phyloP scores from a whole-genome alignment of 2,797 vertebrate species.

The Notolepis coatsorum region DNA sequence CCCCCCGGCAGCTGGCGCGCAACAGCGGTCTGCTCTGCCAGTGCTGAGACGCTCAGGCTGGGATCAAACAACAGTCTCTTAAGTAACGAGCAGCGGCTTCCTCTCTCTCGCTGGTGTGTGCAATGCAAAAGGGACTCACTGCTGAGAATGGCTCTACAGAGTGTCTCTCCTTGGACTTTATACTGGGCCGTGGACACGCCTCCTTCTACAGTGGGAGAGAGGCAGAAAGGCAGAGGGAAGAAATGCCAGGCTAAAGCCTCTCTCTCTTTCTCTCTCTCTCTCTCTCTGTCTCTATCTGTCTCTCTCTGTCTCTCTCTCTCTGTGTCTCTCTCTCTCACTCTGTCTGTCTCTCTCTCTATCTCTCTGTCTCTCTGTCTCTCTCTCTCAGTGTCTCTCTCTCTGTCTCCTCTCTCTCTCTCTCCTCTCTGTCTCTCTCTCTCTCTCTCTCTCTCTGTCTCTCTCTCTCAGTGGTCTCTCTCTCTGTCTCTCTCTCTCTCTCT shows the following conservation, averaged over 20 bases:
- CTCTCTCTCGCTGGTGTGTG: conserved; percentile 55
- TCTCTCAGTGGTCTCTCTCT: conserved; percentile 48
- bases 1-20: conserved; percentile 22
- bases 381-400: conserved; percentile 23
- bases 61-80: conserved; percentile 49
- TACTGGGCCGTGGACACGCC: conserved; percentile 80
- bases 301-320: not conserved
- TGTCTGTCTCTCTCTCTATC: conserved; percentile 43
- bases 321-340: conserved; percentile 3
- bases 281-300: conserved; percentile 50
- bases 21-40: conserved; percentile 54
- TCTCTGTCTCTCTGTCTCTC: conserved; percentile 46
- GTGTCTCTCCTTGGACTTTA: conserved; percentile 80
- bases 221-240: conserved; percentile 74
- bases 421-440: conserved; percentile 28
- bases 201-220: conserved; percentile 74
- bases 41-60: conserved; percentile 57
- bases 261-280: conserved; percentile 2
- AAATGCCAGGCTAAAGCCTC: conserved; percentile 68
- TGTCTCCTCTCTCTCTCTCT: not conserved
- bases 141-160: conserved; percentile 73
- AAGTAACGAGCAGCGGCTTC: conserved; percentile 54
- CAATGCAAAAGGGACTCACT: conserved; percentile 62
- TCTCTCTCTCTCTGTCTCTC: conserved; percentile 20
- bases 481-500: conserved; percentile 19